Evolutionary conservation across 2,113 vertebrate species (phyloP).

Genomic region (Ctenodactylus gundi): DNA sequence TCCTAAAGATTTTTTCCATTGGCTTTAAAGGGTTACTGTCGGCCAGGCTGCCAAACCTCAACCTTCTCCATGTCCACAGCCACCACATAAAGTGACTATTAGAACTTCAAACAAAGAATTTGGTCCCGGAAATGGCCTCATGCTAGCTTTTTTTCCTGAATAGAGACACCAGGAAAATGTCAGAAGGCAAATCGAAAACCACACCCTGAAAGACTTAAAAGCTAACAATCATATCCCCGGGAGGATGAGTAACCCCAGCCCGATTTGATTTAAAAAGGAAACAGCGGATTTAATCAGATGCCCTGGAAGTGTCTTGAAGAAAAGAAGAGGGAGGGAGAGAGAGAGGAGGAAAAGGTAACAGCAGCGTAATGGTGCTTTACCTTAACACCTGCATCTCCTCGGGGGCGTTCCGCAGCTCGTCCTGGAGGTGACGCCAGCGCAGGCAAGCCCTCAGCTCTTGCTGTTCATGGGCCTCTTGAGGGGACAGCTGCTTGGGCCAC

Average conservation of each 20-base stretch:
- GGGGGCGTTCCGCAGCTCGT: constrained; percentile 92
- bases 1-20: constrained; percentile 43
- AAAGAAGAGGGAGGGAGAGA: background rate
- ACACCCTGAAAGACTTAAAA: constrained; percentile 56
- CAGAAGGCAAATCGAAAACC: constrained; percentile 66
- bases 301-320: background rate
- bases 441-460: constrained; percentile 91
- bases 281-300: constrained; percentile 42
- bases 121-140: constrained; percentile 64
- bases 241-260: constrained; percentile 31
- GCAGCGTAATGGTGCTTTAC: constrained; percentile 75
- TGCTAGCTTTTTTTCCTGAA: constrained; percentile 8
- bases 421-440: constrained; percentile 90
- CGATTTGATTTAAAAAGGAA: constrained; percentile 66
- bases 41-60: constrained; percentile 33
- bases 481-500: constrained; percentile 83
- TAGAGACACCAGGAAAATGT: constrained; percentile 62
- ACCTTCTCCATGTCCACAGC: constrained; percentile 33
- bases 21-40: constrained; percentile 54
- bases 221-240: constrained; percentile 42
- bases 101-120: constrained; percentile 61
- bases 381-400: constrained; percentile 94
- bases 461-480: constrained; percentile 83
- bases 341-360: background rate
- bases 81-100: constrained; percentile 66